Conservation (phyloP, 2,797 vertebrate species). For the Danio kyathit region DNA sequence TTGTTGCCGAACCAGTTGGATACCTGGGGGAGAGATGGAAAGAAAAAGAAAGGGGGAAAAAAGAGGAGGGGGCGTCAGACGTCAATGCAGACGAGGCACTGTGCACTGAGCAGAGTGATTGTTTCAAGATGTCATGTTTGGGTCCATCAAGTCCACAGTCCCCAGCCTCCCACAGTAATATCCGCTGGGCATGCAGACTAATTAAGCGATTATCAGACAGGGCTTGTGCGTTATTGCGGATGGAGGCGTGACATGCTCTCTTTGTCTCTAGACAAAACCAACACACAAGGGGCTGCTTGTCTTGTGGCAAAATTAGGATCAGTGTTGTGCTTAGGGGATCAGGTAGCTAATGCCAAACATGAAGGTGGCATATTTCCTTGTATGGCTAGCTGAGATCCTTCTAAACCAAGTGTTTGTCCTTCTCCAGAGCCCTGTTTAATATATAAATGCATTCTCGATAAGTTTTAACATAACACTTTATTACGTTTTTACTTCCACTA, state of each 20-base stretch:
- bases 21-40: slow-evolving; percentile 74
- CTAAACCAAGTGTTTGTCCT: not conserved
- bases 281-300: slow-evolving; percentile 69
- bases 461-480: slow-evolving; percentile 4
- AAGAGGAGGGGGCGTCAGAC: slow-evolving; percentile 77
- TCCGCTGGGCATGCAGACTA: slow-evolving; percentile 74
- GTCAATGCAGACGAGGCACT: slow-evolving; percentile 77
- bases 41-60: slow-evolving; percentile 64
- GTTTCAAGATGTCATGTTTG: slow-evolving; percentile 77
- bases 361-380: slow-evolving; percentile 57
- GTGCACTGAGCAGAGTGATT: slow-evolving; percentile 77
- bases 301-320: slow-evolving; percentile 63
- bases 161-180: slow-evolving; percentile 70
- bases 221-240: slow-evolving; percentile 72
- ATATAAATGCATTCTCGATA: not conserved
- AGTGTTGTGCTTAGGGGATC: slow-evolving; percentile 60
- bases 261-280: slow-evolving; percentile 78
- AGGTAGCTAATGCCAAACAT: slow-evolving; percentile 55
- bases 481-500: not conserved
- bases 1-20: slow-evolving; percentile 95
- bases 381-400: not conserved
- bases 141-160: slow-evolving; percentile 77
- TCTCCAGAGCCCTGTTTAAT: not conserved
- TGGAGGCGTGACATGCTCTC: slow-evolving; percentile 75
- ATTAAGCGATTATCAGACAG: slow-evolving; percentile 76